phyloP scores from a whole-genome alignment of 2,113 vertebrate genomes.

The Myocastor coypus region DNA sequence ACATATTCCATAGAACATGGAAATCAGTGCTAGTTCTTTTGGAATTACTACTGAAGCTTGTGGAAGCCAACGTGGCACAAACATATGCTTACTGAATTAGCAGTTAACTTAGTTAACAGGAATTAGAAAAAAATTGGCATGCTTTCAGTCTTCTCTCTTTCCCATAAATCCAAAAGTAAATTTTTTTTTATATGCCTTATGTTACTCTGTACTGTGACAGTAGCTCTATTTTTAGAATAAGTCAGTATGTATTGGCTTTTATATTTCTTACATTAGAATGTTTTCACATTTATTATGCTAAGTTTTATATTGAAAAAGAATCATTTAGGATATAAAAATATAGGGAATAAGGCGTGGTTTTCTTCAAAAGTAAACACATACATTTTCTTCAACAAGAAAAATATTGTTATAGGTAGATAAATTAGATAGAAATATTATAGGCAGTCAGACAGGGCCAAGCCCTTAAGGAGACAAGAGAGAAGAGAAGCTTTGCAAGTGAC shows the following conservation, averaged over 20 bases:
- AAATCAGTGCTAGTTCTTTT: neutral
- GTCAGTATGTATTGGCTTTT: slow-evolving; percentile 38
- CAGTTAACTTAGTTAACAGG: slow-evolving; percentile 34
- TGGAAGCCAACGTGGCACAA: neutral
- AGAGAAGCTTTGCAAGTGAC: too few species aligned
- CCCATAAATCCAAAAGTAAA: neutral
- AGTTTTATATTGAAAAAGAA: neutral
- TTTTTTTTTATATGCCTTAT: slow-evolving; percentile 38
- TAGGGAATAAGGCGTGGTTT: neutral
- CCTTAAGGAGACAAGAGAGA: too few species aligned
- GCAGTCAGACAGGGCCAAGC: too few species aligned
- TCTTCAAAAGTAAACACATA: too few species aligned
- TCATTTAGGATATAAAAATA: neutral
- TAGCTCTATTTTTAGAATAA: slow-evolving; percentile 50
- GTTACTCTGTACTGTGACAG: neutral
- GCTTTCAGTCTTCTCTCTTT: neutral
- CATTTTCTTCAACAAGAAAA: neutral
- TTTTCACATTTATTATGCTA: neutral
- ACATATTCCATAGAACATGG: neutral
- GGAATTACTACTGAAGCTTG: neutral
- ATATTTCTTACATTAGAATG: slow-evolving; percentile 53
- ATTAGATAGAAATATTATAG: too few species aligned
- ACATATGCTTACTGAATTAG: slow-evolving; percentile 23
- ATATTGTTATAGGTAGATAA: too few species aligned
- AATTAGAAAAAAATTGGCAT: slow-evolving; percentile 47